A percentile compares a stretch with the other conserved stretches of the same genome.
Evolutionary conservation across 2,113 vertebrate species (phyloP).

Genomic region (Plecturocebus donacophilus): DNA sequence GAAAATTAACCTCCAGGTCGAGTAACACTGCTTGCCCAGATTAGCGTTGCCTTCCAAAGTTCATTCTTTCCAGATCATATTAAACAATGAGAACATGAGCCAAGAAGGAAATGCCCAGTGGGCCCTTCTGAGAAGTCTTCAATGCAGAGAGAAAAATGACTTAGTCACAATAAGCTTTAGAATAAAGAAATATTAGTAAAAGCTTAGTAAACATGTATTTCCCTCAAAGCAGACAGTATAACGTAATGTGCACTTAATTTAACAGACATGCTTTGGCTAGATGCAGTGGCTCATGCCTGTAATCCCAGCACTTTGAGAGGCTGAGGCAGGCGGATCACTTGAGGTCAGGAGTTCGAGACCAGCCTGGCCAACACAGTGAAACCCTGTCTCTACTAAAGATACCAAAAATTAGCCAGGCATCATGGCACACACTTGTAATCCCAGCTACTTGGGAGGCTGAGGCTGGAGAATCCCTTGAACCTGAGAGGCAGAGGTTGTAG

Average conservation of each 20-base stretch:
- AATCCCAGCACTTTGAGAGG: too few species aligned
- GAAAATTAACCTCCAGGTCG: background rate
- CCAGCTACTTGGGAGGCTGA: too few species aligned
- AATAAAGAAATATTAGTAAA: background rate
- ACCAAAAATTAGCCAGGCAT: too few species aligned
- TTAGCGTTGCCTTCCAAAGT: background rate
- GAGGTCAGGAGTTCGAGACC: too few species aligned
- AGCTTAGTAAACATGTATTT: background rate
- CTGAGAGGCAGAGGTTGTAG: too few species aligned
- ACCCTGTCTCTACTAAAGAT: too few species aligned
- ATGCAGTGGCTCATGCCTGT: too few species aligned
- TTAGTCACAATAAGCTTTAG: background rate
- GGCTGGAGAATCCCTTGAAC: too few species aligned
- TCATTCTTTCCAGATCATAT: background rate
- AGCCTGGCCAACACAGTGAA: too few species aligned
- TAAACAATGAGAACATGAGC: background rate
- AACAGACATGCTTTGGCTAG: background rate
- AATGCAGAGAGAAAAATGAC: background rate
- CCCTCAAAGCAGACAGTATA: background rate
- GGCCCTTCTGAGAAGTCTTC: background rate
- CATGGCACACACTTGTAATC: too few species aligned
- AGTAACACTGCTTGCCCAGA: background rate
- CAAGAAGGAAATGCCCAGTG: background rate
- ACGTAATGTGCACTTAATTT: background rate
- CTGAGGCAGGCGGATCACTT: too few species aligned